Evolutionary conservation across 2,797 vertebrate genomes (phyloP).

Genomic region (Helarctos malayanus): DNA sequence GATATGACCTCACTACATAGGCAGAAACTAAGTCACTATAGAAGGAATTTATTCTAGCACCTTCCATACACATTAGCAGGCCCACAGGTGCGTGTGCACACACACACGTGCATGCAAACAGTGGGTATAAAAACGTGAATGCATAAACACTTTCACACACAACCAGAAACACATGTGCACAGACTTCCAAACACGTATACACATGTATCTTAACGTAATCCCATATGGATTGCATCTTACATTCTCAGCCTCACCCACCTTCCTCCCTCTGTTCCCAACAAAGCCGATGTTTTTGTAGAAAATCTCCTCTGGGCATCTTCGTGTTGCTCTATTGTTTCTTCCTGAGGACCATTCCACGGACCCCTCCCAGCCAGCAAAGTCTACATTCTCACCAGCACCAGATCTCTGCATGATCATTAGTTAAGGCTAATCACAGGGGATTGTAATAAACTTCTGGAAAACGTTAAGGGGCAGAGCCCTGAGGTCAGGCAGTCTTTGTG

Average conservation of each 20-base stretch:
- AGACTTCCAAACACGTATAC: neutral
- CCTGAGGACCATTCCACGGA: neutral
- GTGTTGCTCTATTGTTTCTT: neutral
- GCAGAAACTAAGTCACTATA: constrained; percentile 68
- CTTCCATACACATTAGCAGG: constrained; percentile 23
- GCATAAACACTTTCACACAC: constrained; percentile 19
- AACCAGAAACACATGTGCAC: constrained; percentile 38
- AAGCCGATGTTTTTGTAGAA: neutral
- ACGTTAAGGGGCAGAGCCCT: neutral
- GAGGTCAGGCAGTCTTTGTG: neutral
- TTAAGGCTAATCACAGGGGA: constrained; percentile 56
- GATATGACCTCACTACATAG: neutral
- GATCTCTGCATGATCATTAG: neutral
- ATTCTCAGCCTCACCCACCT: neutral
- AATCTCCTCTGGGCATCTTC: neutral
- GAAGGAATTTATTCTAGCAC: constrained; percentile 22
- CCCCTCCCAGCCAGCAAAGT: neutral
- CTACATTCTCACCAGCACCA: constrained; percentile 32
- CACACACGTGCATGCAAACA: neutral
- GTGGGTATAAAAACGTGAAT: neutral
- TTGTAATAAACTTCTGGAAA: constrained; percentile 70
- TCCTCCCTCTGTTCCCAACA: neutral
- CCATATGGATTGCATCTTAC: neutral
- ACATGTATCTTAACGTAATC: neutral
- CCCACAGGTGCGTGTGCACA: neutral